phyloP scores from a whole-genome alignment of 2,113 vertebrate species.

The Carollia perspicillata region DNA sequence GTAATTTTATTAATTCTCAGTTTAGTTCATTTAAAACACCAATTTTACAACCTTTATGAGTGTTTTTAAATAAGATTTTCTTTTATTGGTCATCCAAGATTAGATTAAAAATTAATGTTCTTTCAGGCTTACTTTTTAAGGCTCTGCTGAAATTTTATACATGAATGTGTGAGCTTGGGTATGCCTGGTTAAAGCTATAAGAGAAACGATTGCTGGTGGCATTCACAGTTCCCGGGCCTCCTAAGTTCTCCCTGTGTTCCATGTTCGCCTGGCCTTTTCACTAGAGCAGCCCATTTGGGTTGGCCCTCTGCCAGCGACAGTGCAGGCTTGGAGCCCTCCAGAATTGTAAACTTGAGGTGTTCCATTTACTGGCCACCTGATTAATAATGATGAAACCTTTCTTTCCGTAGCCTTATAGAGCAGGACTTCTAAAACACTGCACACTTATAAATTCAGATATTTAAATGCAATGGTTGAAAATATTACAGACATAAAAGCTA shows the following conservation, averaged over 20 bases:
- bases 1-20: constrained; percentile 36
- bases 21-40: constrained; percentile 11
- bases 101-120: constrained; percentile 2
- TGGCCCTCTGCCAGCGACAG: neutral
- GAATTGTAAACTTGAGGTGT: neutral
- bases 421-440: neutral
- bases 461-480: constrained; percentile 26
- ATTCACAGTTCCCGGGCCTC: no score
- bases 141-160: neutral
- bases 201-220: neutral
- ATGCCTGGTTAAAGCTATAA: neutral
- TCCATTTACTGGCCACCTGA: neutral
- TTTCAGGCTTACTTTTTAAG: neutral
- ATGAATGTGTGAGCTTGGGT: neutral
- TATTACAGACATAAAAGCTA: constrained; percentile 37
- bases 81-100: neutral
- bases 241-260: neutral
- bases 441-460: neutral
- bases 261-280: neutral
- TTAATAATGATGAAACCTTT: neutral
- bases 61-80: constrained; percentile 16
- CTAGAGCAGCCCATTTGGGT: neutral
- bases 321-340: neutral
- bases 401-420: neutral
- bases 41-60: constrained; percentile 22